These are phyloP conservation scores for Dryas iulia DNA, from an alignment of 1,140 invertebrate genomes.

Conservation along the genomic window DNA sequence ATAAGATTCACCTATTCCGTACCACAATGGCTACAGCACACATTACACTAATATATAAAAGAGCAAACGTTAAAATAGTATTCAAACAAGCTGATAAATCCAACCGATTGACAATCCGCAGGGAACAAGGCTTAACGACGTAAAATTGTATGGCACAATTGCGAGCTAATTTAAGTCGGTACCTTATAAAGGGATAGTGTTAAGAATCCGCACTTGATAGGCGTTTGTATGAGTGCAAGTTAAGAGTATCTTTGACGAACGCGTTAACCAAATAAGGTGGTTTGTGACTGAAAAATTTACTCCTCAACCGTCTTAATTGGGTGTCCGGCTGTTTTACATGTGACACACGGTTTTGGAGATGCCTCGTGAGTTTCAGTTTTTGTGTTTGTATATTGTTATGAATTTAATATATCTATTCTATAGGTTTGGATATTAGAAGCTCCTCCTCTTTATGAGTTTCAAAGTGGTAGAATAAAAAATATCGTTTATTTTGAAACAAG, in stretches of 20 bases:
- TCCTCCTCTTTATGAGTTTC: too few relatives aligned
- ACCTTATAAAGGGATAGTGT: slow-evolving; percentile 71
- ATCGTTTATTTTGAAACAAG: too few relatives aligned
- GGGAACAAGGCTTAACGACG: slow-evolving; percentile 52
- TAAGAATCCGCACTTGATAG: slow-evolving; percentile 73
- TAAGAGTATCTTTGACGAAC: slow-evolving; percentile 66
- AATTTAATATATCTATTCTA: too few relatives aligned
- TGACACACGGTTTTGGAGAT: slow-evolving; percentile 18
- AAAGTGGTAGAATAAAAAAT: too few relatives aligned
- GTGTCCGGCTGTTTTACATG: slow-evolving; percentile 51
- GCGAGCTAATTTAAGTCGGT: slow-evolving; percentile 71
- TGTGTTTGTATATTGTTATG: too few relatives aligned
- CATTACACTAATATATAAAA: slow-evolving; percentile 41
- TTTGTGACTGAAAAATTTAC: slow-evolving; percentile 73
- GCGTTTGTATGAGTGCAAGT: slow-evolving; percentile 70
- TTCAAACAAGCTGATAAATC: slow-evolving; percentile 69
- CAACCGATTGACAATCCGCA: slow-evolving; percentile 64
- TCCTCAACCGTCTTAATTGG: slow-evolving; percentile 73
- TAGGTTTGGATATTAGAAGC: too few relatives aligned
- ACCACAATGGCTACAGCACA: slow-evolving; percentile 19
- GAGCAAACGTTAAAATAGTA: slow-evolving; percentile 48
- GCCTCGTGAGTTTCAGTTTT: background rate
- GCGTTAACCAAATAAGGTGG: slow-evolving; percentile 72
- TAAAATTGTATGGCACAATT: slow-evolving; percentile 65
- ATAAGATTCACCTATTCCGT: background rate